These are phyloP conservation scores for Megalops cyprinoides DNA, from an alignment of 2,797 vertebrate genomes.

Conservation along the genomic window DNA sequence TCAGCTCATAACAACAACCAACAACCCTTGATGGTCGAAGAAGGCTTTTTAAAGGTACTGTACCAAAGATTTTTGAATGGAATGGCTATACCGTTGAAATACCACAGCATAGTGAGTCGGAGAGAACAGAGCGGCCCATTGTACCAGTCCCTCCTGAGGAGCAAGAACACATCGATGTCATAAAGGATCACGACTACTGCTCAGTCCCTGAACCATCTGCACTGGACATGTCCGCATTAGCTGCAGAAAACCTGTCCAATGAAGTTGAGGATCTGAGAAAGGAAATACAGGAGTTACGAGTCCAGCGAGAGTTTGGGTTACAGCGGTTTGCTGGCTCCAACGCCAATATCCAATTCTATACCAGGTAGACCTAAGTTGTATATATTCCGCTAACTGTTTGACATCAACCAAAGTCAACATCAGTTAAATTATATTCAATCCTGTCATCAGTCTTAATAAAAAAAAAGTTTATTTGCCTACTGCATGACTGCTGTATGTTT, in stretches of 20 bases:
- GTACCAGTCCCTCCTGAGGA: neutral
- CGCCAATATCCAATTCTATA: constrained; percentile 35
- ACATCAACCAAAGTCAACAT: too few relatives aligned
- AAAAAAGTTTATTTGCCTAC: too few relatives aligned
- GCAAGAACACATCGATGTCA: neutral
- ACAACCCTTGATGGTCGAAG: constrained; percentile 5
- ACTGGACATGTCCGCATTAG: constrained; percentile 22
- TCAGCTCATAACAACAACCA: constrained; percentile 23
- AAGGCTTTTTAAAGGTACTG: constrained; percentile 15
- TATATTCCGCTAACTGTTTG: too few relatives aligned
- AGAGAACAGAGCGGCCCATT: constrained; percentile 11
- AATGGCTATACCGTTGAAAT: constrained; percentile 12
- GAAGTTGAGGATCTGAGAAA: constrained; percentile 24
- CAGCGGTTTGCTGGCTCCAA: constrained; percentile 36
- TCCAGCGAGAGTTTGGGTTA: constrained; percentile 33
- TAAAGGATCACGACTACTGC: constrained; percentile 30
- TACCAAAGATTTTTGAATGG: constrained; percentile 22
- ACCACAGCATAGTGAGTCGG: constrained; percentile 26
- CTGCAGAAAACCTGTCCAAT: constrained; percentile 19
- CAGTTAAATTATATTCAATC: too few relatives aligned
- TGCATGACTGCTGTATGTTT: too few relatives aligned
- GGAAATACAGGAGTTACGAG: constrained; percentile 8
- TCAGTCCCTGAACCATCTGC: constrained; percentile 16
- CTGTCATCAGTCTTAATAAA: too few relatives aligned
- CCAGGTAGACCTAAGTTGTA: constrained; percentile 20